Evolutionary conservation across 2,797 vertebrate species (phyloP), one percentile per base, ranked within the genome.

Genomic region (Merluccius polli): DNA sequence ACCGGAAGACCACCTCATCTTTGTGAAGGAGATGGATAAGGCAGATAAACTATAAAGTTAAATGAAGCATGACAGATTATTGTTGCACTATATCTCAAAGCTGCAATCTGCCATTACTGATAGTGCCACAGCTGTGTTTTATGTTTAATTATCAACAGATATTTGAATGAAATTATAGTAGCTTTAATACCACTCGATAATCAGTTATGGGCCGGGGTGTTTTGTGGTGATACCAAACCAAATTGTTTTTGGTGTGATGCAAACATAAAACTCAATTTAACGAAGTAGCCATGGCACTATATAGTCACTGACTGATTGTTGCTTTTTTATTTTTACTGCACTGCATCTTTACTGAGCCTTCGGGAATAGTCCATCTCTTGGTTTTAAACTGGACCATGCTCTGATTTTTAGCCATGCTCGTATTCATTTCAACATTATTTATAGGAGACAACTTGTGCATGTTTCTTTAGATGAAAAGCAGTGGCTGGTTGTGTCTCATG

Each of bases 301-400:
- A 87, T 75, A 71, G 87, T 95, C 94, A 92, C 90, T 92, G 94
- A 89, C 82, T 85, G 87, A 90, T 86, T 89, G 87, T 88, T 83
- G 88, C 88, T 87, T 91, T 87, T 77, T 79, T 93, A 94, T 91
- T 86, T 77, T 79, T 92, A 95, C 96, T 96, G 96, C 97, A 96
- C 96, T 96, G 95, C 96, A 95, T 96, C 94, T 90, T 95, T 96
- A 94, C 96, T 97, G 97, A 97, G 96, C 96, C 97, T 95, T 95
- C 93, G 90, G 94, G 93, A 94, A 94, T 93, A 92, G 95, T 95
- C 94, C 91, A 93, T 93, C 92, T 93, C 94, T 93, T 93, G 93
- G 59, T 95, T 94, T 94, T 94, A 95, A 95, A 95, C 95, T 95
- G 95, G 95, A 94, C 92, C 91, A 94, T 89, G 91, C 90, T 92